Base-by-base conservation (phyloP, 2,888 invertebrate genomes). In the Odontomyia ornata region DNA sequence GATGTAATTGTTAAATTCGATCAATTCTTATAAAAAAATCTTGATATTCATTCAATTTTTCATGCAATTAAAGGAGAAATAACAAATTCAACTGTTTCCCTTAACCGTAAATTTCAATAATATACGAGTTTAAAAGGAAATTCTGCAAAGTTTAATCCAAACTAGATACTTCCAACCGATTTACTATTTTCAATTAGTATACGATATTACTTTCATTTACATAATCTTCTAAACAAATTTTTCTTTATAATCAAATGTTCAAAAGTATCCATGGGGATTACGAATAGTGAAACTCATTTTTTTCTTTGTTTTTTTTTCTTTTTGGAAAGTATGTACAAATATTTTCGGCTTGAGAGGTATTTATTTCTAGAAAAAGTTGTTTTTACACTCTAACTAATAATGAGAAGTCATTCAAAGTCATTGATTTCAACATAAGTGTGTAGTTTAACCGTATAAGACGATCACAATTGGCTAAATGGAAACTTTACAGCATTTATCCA, bases 341-440 rank as follows among this genome's bases (percentile, higher is more conserved):
- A 36, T 65, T 36, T 18, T 65, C n/a, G 21, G 65, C 0, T 43
- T 18, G 30, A 65, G 65, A 65, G 65, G 65, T 65, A 65, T 25
- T 36, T 36, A 13, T 21, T 43, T 30, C 36, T 36, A 36, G 28
- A 64, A 64, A 62, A 36, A 36, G 13, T 36, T 3, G 36, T 36
- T 36, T 36, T 25, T 30, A 65, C 65, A 65, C 65, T 30, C 65
- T 65, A 65, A 65, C n/a, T 36, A 36, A 65, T 30, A 60, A 60
- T 64, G 64, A 65, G n/a, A 36, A 36, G 36, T 36, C 4, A 25
- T 11, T 25, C 60, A 60, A 36, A 60, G 27, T 65, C 21, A 36
- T 65, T 65, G 65, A 30, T 65, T 36, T 65, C 43, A 65, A 65
- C 15, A 36, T 43, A n/a, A 43, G 65, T 65, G 36, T 65, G 13